Conservation (phyloP, 2,113 vertebrate species). For the Suncus etruscus region DNA sequence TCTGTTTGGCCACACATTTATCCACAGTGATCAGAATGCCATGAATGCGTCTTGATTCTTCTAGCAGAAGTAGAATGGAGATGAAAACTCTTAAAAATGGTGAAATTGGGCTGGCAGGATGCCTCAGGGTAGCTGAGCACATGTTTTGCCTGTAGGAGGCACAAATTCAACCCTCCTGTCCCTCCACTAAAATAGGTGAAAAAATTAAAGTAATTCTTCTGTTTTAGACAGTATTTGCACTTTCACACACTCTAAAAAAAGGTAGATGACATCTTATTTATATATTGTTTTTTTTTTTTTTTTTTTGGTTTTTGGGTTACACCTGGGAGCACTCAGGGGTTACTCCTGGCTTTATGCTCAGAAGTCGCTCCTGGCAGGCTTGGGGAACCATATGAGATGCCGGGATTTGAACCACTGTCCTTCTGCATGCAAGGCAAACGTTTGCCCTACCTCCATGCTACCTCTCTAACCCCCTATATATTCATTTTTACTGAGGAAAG, state of each 20-base stretch:
- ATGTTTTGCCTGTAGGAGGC: too few species aligned
- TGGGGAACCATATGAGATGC: too few species aligned
- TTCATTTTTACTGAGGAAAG: slow-evolving; percentile 19
- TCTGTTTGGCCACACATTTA: neutral
- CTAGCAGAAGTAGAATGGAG: neutral
- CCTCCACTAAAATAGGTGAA: too few species aligned
- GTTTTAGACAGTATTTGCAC: neutral
- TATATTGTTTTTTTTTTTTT: neutral
- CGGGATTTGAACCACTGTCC: too few species aligned
- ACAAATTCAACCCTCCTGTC: too few species aligned
- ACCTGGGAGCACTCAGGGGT: too few species aligned
- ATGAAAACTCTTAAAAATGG: slow-evolving; percentile 31
- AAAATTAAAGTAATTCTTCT: neutral
- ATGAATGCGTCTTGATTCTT: neutral
- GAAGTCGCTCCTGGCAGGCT: too few species aligned
- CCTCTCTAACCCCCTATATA: neutral
- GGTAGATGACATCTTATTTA: neutral
- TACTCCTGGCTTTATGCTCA: too few species aligned
- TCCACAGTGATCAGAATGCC: neutral
- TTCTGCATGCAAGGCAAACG: too few species aligned
- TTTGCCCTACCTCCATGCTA: too few species aligned
- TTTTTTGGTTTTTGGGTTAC: neutral
- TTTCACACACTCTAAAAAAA: neutral
- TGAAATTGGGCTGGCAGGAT: neutral
- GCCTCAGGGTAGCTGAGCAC: neutral